Percentiles rank a stretch among this genome's conserved stretches.
These are phyloP conservation scores for Nomada flava DNA, from an alignment of 2,888 invertebrate genomes.

Conservation along the genomic window DNA sequence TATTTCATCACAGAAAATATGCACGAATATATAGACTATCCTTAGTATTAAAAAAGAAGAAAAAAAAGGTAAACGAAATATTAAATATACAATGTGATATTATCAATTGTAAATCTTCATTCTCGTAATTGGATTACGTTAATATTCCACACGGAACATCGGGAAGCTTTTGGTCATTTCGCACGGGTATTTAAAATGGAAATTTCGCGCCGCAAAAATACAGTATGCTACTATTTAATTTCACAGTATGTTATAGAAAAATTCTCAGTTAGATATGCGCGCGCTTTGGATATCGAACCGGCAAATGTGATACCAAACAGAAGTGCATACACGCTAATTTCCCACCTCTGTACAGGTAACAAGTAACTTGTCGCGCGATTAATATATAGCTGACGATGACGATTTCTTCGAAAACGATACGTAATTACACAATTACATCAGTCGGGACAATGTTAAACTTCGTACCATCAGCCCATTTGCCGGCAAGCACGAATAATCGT, in stretches of 20 bases:
- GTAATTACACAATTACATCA: conserved; percentile 6
- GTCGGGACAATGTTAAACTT: conserved; percentile 23
- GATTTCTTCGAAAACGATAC: not conserved
- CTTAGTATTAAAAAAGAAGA: not conserved
- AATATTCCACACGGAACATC: not conserved
- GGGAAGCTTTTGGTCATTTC: not conserved
- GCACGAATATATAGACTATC: too few species aligned
- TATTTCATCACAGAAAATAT: not conserved
- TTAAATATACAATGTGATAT: not conserved
- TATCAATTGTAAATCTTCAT: not conserved
- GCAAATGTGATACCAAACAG: not conserved
- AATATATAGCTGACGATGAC: not conserved
- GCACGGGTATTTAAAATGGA: not conserved
- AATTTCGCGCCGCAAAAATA: not conserved
- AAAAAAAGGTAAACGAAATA: not conserved
- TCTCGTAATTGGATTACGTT: too few species aligned
- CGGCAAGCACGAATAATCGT: conserved; percentile 7
- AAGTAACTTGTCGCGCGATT: not conserved
- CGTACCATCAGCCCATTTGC: conserved; percentile 12
- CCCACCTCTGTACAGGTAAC: not conserved
- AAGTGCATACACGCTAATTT: not conserved
- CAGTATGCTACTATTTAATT: not conserved
- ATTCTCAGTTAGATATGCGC: not conserved
- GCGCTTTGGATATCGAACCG: not conserved
- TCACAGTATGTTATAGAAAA: not conserved